Percentiles rank a stretch among this genome's conserved stretches.
Conservation (phyloP, 2,113 vertebrate genomes). For the Epinephelus moara region DNA sequence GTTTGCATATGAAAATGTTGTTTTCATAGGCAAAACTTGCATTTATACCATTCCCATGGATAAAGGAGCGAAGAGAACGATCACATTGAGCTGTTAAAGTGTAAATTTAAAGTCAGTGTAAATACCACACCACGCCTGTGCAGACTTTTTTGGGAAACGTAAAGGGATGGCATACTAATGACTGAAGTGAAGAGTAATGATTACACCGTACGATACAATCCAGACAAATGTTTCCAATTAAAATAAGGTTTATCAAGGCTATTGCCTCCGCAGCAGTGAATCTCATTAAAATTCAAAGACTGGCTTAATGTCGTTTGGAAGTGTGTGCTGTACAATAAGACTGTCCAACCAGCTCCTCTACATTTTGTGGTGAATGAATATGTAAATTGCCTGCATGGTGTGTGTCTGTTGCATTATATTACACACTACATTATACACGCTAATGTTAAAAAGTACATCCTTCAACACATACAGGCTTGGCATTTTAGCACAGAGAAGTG, state of each 20-base stretch:
- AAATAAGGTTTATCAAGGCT: constrained; percentile 28
- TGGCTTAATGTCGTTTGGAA: neutral
- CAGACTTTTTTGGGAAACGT: neutral
- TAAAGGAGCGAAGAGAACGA: neutral
- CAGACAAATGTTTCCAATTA: constrained; percentile 50
- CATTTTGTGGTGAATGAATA: neutral
- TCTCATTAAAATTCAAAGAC: constrained; percentile 46
- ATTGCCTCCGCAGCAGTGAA: constrained; percentile 15
- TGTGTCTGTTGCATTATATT: neutral
- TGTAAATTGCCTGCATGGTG: neutral
- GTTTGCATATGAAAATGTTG: constrained; percentile 18
- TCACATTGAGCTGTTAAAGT: neutral
- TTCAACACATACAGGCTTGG: neutral
- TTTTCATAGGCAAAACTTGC: neutral
- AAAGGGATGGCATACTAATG: constrained; percentile 21
- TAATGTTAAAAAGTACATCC: neutral
- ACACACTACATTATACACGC: neutral
- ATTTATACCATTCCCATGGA: neutral
- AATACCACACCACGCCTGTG: neutral
- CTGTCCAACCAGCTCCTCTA: neutral
- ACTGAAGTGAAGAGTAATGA: constrained; percentile 37
- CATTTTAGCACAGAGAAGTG: neutral
- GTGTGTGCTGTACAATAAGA: neutral
- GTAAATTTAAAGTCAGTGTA: neutral
- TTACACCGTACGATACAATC: constrained; percentile 12